Percentiles rank a stretch among this genome's conserved stretches.
Conservation (phyloP, 2,888 invertebrate species). For the Encarsia formosa region DNA sequence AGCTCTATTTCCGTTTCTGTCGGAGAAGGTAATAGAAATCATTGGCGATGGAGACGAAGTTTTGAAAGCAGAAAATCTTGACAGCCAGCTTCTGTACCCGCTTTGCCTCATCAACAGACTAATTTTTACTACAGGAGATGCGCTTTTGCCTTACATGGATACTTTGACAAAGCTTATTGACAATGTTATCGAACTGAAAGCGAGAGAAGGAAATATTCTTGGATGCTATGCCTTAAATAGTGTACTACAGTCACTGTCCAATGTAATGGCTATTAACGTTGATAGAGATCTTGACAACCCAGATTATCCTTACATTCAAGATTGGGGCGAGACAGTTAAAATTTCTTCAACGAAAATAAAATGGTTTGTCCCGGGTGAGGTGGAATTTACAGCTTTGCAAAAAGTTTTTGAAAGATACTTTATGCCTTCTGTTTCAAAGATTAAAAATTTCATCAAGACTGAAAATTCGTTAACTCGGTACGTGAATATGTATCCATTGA, state of each 20-base stretch:
- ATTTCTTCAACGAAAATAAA: constrained; percentile 63
- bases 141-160: constrained; percentile 64
- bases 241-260: constrained; percentile 59
- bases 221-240: constrained; percentile 60
- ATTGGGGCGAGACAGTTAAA: constrained; percentile 76
- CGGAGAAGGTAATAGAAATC: constrained; percentile 59
- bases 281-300: constrained; percentile 61
- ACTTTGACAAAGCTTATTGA: constrained; percentile 66
- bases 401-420: constrained; percentile 64
- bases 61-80: constrained; percentile 70
- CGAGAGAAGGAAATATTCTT: constrained; percentile 59
- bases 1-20: constrained; percentile 69
- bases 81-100: constrained; percentile 74
- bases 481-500: neutral
- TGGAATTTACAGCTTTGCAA: constrained; percentile 66
- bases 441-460: constrained; percentile 55
- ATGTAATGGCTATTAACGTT: constrained; percentile 57
- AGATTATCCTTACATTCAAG: constrained; percentile 67
- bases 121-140: constrained; percentile 63
- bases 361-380: constrained; percentile 74
- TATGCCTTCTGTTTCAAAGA: constrained; percentile 59
- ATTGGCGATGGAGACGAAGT: constrained; percentile 62
- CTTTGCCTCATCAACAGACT: constrained; percentile 70
- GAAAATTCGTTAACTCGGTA: constrained; percentile 17
- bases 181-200: constrained; percentile 65